Base-by-base conservation (phyloP, 2,113 vertebrate genomes). In the Melospiza melodia region DNA sequence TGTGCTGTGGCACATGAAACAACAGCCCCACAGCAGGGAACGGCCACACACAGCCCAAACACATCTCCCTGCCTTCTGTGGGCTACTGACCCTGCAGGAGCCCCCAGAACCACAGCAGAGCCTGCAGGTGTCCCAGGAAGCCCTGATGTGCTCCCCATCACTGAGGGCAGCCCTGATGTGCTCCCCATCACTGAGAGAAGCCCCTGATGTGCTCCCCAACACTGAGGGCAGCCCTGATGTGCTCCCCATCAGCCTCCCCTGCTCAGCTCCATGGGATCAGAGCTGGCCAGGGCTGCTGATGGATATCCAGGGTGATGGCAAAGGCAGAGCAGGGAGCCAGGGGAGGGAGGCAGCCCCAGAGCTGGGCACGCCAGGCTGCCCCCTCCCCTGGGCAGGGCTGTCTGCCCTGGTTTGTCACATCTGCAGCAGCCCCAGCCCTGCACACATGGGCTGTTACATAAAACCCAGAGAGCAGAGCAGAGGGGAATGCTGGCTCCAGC, bases 211-310 rank as follows among this genome's bases (percentile, higher is more conserved):
- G 39, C 39, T 39, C 39, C 39, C 39, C 39, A 39, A 5, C 39
- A 39, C 12, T 41, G 39, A 41, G 39, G 12, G 39, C 3, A 41
- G 39, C 37, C 39, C 39, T 35, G 35, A 35, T 35, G 35, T 35
- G 35, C 54, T 27, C 52, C 68, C 39, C 81, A 31, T 1, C 77
- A 49, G 48, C 35, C 77, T 35, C 13, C 41, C 28, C 49, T 0
- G 0, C 30, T 9, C 12, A 2, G n/a, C 8, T 48, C 15, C 0
- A 2, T 35, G 1, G 11, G 51, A 33, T 1, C 15, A 24, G 6
- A 41, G 41, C 68, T 2, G 44, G 52, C 5, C 59, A 6, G 10
- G 12, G 28, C 28, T 20, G 48, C 33, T 84, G 75, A 66, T 2
- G 58, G 3, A 37, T 5, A 83, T 61, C 76, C 5, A 5, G 68